These are phyloP conservation scores for Silurus aristotelis DNA, from an alignment of 2,797 vertebrate species.

Conservation along the genomic window DNA sequence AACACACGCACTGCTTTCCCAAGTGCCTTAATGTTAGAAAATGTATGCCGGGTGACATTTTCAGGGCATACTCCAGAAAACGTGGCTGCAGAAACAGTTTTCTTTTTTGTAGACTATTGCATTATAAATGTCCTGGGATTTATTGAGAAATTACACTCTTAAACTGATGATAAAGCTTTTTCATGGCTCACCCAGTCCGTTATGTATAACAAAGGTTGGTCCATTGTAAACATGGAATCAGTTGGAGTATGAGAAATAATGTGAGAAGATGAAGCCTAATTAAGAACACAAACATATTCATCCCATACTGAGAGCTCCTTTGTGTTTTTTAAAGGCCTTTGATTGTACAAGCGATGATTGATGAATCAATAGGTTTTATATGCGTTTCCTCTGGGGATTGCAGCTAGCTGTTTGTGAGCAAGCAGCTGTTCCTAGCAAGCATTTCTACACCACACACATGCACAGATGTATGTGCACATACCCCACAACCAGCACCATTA, in stretches of 20 bases:
- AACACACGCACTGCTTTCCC: constrained; percentile 22
- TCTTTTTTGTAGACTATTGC: background rate
- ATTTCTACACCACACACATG: constrained; percentile 40
- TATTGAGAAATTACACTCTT: background rate
- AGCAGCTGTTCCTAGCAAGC: constrained; percentile 14
- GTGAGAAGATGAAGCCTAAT: constrained; percentile 46
- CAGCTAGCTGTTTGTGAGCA: constrained; percentile 34
- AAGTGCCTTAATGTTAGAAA: constrained; percentile 33
- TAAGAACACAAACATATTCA: constrained; percentile 30
- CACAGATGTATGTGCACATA: constrained; percentile 17
- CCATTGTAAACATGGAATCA: constrained; percentile 36
- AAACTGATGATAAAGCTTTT: constrained; percentile 21
- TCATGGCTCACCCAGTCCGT: constrained; percentile 17
- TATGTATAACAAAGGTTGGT: constrained; percentile 40
- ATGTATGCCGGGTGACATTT: constrained; percentile 37
- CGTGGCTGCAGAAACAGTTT: constrained; percentile 4
- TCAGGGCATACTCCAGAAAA: background rate
- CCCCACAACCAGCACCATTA: constrained; percentile 5
- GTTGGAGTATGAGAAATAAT: constrained; percentile 28
- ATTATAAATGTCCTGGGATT: constrained; percentile 15
- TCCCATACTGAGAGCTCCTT: constrained; percentile 34
- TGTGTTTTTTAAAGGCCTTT: constrained; percentile 45
- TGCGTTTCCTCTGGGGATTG: constrained; percentile 43
- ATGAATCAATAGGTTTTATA: constrained; percentile 45
- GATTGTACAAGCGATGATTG: constrained; percentile 42